Conservation (phyloP, 2,888 invertebrate species). For the Candidula unifasciata region DNA sequence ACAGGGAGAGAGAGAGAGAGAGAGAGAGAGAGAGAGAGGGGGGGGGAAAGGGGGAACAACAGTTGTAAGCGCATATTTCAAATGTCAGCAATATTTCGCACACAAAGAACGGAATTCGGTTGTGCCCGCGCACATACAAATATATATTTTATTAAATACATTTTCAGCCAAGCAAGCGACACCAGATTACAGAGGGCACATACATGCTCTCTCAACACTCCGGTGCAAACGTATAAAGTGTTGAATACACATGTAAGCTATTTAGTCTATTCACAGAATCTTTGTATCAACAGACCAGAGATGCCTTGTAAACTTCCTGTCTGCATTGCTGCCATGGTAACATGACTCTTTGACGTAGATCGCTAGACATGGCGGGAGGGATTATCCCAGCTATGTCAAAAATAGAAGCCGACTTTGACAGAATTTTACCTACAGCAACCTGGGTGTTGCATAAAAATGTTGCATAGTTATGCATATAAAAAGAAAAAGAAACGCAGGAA, state of each 20-base stretch:
- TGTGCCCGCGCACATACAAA: neutral
- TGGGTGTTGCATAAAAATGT: neutral
- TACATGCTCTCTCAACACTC: neutral
- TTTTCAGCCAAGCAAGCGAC: neutral
- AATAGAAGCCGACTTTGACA: neutral
- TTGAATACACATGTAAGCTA: neutral
- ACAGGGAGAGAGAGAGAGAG: neutral
- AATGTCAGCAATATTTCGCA: neutral
- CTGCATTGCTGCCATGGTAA: neutral
- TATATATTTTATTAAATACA: neutral
- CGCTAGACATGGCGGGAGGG: neutral
- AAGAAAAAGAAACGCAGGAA: too few species aligned
- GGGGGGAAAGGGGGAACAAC: neutral
- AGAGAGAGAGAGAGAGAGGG: neutral
- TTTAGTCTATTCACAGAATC: neutral
- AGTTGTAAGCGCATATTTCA: neutral
- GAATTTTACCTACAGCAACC: neutral
- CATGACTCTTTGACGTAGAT: conserved; percentile 5
- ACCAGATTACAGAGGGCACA: neutral
- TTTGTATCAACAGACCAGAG: neutral
- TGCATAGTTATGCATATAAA: conserved; percentile 11
- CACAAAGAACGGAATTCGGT: neutral
- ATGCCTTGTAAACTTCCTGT: conserved; percentile 15
- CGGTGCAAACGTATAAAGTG: neutral
- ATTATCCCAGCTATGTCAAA: neutral